A percentile compares a stretch with the other conserved stretches of the same genome.
Evolutionary conservation across 2,113 vertebrate genomes (phyloP).

Genomic region (Ochotona curzoniae): DNA sequence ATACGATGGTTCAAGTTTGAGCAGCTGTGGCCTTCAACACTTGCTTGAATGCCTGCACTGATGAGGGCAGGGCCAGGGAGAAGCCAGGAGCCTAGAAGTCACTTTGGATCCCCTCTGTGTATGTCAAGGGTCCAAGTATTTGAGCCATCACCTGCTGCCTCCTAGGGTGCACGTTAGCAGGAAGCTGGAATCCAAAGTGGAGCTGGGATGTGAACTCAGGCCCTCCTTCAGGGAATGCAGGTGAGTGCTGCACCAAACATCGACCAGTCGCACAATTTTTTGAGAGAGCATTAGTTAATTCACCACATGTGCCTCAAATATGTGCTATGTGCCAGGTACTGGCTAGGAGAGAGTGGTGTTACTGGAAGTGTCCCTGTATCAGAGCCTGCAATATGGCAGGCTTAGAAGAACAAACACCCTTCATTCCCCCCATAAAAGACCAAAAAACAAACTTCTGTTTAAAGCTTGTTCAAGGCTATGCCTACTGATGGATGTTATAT

Average conservation of each 20-base stretch:
- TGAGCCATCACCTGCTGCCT: too few species aligned
- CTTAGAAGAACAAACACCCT: not conserved
- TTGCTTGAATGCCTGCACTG: not conserved
- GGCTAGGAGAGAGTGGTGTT: not conserved
- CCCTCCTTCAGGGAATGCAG: too few species aligned
- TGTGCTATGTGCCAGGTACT: not conserved
- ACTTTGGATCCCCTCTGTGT: too few species aligned
- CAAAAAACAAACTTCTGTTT: not conserved
- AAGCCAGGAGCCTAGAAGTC: too few species aligned
- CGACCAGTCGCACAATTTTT: not conserved
- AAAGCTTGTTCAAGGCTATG: not conserved
- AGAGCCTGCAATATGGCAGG: not conserved
- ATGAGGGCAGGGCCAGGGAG: too few species aligned
- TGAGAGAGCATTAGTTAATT: not conserved
- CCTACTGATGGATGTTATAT: slow-evolving; percentile 2
- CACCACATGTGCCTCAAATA: not conserved
- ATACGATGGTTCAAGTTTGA: not conserved
- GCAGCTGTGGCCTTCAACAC: not conserved
- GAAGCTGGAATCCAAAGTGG: too few species aligned
- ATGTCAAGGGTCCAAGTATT: too few species aligned
- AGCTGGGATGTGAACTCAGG: too few species aligned
- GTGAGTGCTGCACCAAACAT: too few species aligned
- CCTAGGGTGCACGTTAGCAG: too few species aligned
- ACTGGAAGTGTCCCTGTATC: not conserved
- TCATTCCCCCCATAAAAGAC: not conserved